Percentiles rank a stretch among this genome's conserved stretches.
These are phyloP conservation scores for Rotaria socialis DNA, from an alignment of 2,888 invertebrate species.

Conservation along the genomic window DNA sequence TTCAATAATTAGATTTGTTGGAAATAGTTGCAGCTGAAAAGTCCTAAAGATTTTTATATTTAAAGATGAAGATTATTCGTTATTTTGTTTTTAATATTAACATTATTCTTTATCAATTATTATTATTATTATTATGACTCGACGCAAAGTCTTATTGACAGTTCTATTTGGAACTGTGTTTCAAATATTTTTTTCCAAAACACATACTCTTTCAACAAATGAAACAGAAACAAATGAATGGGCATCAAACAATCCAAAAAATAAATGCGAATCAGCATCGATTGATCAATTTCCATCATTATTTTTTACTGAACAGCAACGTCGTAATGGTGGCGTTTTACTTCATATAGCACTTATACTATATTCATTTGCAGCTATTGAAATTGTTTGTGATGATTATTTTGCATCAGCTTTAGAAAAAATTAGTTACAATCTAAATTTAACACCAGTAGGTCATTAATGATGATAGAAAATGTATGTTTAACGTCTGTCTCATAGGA, in stretches of 20 bases:
- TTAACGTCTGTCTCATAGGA: conserved; percentile 49
- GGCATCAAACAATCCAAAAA: neutral
- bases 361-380: conserved; percentile 75
- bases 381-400: conserved; percentile 83
- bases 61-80: neutral
- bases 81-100: neutral
- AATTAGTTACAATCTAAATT: conserved; percentile 50
- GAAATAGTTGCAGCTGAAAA: neutral
- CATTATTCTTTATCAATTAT: neutral
- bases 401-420: conserved; percentile 65
- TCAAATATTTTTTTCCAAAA: neutral
- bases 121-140: neutral
- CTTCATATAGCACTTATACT: conserved; percentile 74
- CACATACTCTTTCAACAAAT: neutral
- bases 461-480: too few species aligned
- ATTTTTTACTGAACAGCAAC: conserved; percentile 38
- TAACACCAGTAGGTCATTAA: conserved; percentile 45
- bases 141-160: conserved; percentile 6
- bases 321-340: conserved; percentile 67
- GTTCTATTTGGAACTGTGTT: neutral
- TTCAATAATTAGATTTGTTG: neutral
- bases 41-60: neutral
- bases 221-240: neutral
- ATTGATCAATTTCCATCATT: conserved; percentile 42
- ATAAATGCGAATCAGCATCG: conserved; percentile 17